These are phyloP conservation scores for Corythaixoides concolor DNA, from an alignment of 2,113 vertebrate species.

Conservation along the genomic window DNA sequence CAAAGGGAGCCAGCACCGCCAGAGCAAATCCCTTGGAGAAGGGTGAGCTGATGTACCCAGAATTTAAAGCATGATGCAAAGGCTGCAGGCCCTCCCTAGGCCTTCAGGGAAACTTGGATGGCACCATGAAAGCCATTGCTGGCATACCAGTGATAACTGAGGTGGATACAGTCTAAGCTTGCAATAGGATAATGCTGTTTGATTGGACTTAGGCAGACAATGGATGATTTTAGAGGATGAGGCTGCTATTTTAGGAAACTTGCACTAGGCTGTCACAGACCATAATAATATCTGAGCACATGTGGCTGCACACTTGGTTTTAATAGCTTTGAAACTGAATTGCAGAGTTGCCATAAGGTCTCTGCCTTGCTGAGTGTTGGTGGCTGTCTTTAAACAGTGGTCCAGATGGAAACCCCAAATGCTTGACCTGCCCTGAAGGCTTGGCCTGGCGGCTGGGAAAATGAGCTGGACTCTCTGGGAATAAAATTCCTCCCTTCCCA, in stretches of 20 bases:
- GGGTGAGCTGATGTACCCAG: not conserved
- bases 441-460: not conserved
- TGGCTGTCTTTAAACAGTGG: not conserved
- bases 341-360: not conserved
- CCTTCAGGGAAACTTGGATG: not conserved
- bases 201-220: conserved; percentile 38
- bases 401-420: not conserved
- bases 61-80: not conserved
- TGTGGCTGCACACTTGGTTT: not conserved
- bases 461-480: not conserved
- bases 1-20: not conserved
- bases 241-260: conserved; percentile 24
- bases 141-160: not conserved
- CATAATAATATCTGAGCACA: not conserved
- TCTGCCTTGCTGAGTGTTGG: not conserved
- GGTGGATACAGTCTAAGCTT: not conserved
- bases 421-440: not conserved
- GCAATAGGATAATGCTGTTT: conserved; percentile 42
- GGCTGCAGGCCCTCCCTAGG: not conserved
- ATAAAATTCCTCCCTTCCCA: not conserved
- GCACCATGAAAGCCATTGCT: not conserved
- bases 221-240: conserved; percentile 31
- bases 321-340: not conserved
- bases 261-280: not conserved
- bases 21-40: not conserved